Evolutionary conservation across 2,113 vertebrate genomes (phyloP).

Genomic region (Podarcis cretensis): DNA sequence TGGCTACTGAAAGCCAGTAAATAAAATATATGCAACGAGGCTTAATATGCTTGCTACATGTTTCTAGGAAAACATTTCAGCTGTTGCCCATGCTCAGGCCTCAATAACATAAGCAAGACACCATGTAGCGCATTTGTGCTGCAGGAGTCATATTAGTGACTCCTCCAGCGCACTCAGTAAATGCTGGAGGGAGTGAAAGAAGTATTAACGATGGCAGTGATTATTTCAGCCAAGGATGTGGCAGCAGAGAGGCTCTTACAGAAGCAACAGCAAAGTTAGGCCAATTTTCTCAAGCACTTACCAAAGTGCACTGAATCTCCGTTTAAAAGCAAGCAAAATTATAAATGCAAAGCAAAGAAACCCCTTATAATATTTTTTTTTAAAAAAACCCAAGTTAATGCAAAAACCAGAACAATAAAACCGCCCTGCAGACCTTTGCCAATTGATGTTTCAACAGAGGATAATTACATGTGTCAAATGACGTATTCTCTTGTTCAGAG

Average conservation of each 20-base stretch:
- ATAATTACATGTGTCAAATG: background rate
- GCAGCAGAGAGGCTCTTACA: background rate
- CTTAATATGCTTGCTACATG: background rate
- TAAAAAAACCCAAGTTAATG: background rate
- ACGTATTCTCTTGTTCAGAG: background rate
- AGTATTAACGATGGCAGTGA: background rate
- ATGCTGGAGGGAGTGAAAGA: background rate
- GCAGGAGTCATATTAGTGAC: background rate
- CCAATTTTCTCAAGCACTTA: conserved; percentile 2
- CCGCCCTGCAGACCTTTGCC: background rate
- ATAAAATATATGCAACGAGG: background rate
- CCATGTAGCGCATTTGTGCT: background rate
- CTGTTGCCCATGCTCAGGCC: background rate
- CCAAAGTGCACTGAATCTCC: background rate
- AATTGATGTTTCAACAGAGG: background rate
- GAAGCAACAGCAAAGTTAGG: background rate
- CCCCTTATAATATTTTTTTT: background rate
- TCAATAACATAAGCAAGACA: background rate
- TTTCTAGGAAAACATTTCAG: background rate
- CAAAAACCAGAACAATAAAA: background rate
- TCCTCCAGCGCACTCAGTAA: background rate
- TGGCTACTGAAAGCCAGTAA: background rate
- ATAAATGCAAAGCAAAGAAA: background rate
- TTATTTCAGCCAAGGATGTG: background rate
- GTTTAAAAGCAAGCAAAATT: background rate